A percentile compares a stretch with the other conserved stretches of the same genome.
phyloP scores from a whole-genome alignment of 2,888 invertebrate genomes.

The Sylvicola fuscatus region DNA sequence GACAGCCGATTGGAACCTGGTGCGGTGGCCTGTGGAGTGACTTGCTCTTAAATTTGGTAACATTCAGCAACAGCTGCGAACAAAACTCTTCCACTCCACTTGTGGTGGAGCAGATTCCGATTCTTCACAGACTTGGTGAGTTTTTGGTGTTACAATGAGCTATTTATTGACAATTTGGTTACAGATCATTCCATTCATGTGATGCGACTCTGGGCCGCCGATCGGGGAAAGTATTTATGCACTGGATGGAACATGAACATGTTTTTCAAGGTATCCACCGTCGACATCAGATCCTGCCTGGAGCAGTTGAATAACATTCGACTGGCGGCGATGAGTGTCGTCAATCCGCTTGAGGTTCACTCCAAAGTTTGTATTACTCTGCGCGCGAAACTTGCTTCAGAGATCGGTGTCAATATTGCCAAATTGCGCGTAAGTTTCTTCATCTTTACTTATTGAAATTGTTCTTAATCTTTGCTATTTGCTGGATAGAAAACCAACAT shows the following conservation, averaged over 20 bases:
- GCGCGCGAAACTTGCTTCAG: slow-evolving; percentile 60
- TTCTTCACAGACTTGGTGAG: slow-evolving; percentile 25
- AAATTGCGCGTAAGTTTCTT: slow-evolving; percentile 41
- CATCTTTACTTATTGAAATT: not conserved
- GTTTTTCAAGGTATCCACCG: slow-evolving; percentile 47
- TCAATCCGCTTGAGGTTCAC: slow-evolving; percentile 43
- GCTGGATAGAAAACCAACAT: slow-evolving; percentile 42
- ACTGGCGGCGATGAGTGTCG: slow-evolving; percentile 21
- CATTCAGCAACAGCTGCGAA: slow-evolving; percentile 54
- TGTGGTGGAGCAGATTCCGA: slow-evolving; percentile 72
- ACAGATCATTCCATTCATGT: slow-evolving; percentile 62
- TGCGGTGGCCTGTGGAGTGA: slow-evolving; percentile 21
- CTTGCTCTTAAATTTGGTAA: slow-evolving; percentile 45
- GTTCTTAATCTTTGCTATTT: slow-evolving; percentile 3
- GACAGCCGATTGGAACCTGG: slow-evolving; percentile 14
- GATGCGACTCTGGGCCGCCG: slow-evolving; percentile 54
- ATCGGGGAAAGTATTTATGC: slow-evolving; percentile 48
- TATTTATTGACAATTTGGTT: not conserved
- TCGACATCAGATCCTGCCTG: slow-evolving; percentile 40
- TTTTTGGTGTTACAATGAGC: not conserved
- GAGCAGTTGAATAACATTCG: slow-evolving; percentile 34
- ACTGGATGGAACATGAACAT: slow-evolving; percentile 55
- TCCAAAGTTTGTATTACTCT: slow-evolving; percentile 63
- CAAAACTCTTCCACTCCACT: slow-evolving; percentile 78
- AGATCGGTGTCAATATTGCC: slow-evolving; percentile 52